Conservation (phyloP, 1,140 invertebrate species). For the Drosophila tsacasi region DNA sequence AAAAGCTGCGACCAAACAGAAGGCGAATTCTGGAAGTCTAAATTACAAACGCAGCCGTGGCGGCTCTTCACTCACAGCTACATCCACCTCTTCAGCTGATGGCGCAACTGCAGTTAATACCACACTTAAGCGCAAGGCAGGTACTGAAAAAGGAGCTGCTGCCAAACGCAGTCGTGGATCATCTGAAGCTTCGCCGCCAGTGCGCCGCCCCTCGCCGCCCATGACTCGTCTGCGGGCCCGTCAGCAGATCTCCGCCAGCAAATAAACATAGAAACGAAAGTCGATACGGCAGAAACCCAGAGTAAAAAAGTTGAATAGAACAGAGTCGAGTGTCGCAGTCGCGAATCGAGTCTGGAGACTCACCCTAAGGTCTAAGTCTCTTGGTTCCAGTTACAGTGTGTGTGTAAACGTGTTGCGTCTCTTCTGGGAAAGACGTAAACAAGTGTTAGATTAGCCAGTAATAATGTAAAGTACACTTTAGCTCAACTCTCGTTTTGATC, state of each 20-base stretch:
- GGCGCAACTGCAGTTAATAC: neutral
- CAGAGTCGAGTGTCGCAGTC: constrained; percentile 16
- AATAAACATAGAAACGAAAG: constrained; percentile 30
- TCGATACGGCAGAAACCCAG: constrained; percentile 35
- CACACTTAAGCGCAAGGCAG: constrained; percentile 40
- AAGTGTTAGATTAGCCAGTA: constrained; percentile 28
- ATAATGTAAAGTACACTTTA: constrained; percentile 21
- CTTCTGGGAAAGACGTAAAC: constrained; percentile 15
- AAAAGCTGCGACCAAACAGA: constrained; percentile 21
- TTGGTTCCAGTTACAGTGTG: constrained; percentile 71
- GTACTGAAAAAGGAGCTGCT: constrained; percentile 9
- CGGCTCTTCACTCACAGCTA: constrained; percentile 2
- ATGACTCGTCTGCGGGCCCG: constrained; percentile 74
- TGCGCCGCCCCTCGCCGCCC: constrained; percentile 58
- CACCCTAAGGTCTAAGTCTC: constrained; percentile 47
- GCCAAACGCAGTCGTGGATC: constrained; percentile 29
- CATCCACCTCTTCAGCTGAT: constrained; percentile 16
- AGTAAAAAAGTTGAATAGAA: constrained; percentile 24
- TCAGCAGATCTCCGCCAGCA: constrained; percentile 74
- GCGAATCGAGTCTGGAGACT: constrained; percentile 17
- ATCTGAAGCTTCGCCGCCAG: constrained; percentile 34
- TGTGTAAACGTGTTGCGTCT: constrained; percentile 32
- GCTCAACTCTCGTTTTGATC: constrained; percentile 16
- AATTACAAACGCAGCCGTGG: constrained; percentile 44
- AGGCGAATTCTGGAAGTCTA: constrained; percentile 14